Percentiles rank a stretch among this genome's conserved stretches.
These are phyloP conservation scores for Bungarus multicinctus DNA, from an alignment of 2,113 vertebrate species.

Conservation along the genomic window DNA sequence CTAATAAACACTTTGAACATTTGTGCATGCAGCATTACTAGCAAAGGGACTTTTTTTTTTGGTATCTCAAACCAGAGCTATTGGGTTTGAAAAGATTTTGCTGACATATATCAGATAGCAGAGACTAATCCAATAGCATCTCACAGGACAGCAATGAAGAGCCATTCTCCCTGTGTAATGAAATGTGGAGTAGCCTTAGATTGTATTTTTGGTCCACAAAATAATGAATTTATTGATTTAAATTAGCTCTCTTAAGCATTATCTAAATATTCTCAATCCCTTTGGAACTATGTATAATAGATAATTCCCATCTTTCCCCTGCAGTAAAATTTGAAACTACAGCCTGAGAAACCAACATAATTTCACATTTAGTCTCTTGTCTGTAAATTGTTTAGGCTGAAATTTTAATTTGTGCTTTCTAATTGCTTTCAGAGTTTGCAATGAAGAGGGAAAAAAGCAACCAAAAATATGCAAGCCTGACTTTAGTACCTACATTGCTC, in stretches of 20 bases:
- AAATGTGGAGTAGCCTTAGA: neutral
- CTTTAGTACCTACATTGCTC: neutral
- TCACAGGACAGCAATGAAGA: neutral
- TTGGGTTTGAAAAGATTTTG: neutral
- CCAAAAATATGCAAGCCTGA: neutral
- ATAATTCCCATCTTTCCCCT: neutral
- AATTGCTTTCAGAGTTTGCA: conserved; percentile 31
- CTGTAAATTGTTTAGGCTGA: conserved; percentile 44
- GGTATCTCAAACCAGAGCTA: neutral
- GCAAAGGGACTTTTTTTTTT: neutral
- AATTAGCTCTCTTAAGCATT: neutral
- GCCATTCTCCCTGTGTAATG: neutral
- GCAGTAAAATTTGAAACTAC: neutral
- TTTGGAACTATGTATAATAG: neutral
- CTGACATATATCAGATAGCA: neutral
- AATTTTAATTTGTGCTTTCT: conserved; percentile 35
- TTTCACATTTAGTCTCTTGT: neutral
- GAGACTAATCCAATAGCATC: neutral
- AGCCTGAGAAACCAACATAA: neutral
- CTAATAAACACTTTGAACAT: neutral
- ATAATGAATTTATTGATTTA: neutral
- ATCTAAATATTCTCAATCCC: neutral
- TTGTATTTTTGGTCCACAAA: neutral
- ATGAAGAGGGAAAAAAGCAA: conserved; percentile 3
- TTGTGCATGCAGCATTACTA: neutral